Base-by-base conservation (phyloP, 2,113 vertebrate species). In the Oreotragus oreotragus region DNA sequence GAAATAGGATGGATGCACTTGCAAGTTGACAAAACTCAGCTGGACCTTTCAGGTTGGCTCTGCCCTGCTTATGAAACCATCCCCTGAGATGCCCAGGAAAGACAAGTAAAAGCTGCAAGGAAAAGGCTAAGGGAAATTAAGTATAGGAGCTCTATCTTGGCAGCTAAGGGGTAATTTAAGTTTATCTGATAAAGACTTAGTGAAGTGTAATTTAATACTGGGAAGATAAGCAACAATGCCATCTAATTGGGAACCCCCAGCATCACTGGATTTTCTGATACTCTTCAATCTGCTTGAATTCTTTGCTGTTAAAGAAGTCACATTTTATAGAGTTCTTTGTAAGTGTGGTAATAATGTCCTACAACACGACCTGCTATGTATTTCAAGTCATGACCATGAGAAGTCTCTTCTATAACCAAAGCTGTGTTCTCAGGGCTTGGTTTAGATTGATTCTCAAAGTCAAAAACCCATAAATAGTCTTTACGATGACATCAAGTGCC, bases 291-390 rank as follows among this genome's bases (percentile, higher is more conserved):
- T 92, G 62, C 81, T 92, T 51, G 33, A 70, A 60, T 45, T 81
- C 6, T 90, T 76, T 84, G 85, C 86, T 88, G 28, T 89, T 92
- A 57, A 83, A 88, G 66, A 89, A 90, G 70, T 49, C 30, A 51
- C n/a, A 66, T 83, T 97, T 76, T 90, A 91, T 49, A 90, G 91
- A 96, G 28, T 57, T 84, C 28, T 96, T 94, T 92, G 33, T 47
- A 96, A 73, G 28, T 70, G 49, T 62, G 55, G 39, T 60, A 28
- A 45, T 47, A 51, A 86, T 81, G 33, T 92, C 73, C 47, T 36
- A 3, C 36, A 95, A 60, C 10, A 57, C 14, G 5, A 51, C 5
- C 15, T 62, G 83, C 79, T 86, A 30, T 62, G 7, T 25, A 84
- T 94, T 60, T 12, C 15, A 64, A 62, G 8, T 60, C 43, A 49